Base-by-base conservation (phyloP, 92 coral and sea anemone genomes). In the Palythoa grandis region DNA sequence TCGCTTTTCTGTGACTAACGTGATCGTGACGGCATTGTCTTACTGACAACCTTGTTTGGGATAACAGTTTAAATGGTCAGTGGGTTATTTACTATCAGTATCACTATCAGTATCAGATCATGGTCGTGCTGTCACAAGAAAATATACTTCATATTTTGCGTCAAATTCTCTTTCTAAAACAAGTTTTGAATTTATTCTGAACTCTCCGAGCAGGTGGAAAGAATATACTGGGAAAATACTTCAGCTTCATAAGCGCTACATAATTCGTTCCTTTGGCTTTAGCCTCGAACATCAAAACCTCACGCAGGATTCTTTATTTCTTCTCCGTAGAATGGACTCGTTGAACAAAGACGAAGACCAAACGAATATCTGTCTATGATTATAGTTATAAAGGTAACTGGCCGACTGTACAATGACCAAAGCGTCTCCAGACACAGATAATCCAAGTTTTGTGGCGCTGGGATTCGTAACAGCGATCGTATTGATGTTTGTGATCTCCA, bases 401-500 rank as follows among this genome's bases (percentile, higher is more conserved):
- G 23, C 39, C 22, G 47, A 17, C 22, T 6, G 66, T 74, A 66
- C 12, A 65, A 80, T 80, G 85, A 52, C 61, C 14, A 25, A 80
- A 47, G 74, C 52, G 20, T 50, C 74, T 25, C 13, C 25, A 50
- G 66, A 80, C 43, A 48, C 74, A 80, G 72, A 66, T 37, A 80
- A 80, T 70, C 73, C 75, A 17, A 48, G 85, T 66, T 23, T 65
- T 11, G 20, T 86, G 54, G 66, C 52, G 37, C 60, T 83, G 78
- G 86, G 91, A 52, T 53, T 87, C 53, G 72, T 84, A 24, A 86
- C 85, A 43, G 93, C 90, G 17, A 66, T 88, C 69, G 22, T 90
- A 16, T 43, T 88, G 1, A 70, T 92, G 20, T 76, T 88, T 43
- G 93, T 92, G 40, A 86, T 91, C 37, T 83, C 93, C 47, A 88